Evolutionary conservation across 2,113 vertebrate genomes (phyloP).

Genomic region (Platycercus adscitus): DNA sequence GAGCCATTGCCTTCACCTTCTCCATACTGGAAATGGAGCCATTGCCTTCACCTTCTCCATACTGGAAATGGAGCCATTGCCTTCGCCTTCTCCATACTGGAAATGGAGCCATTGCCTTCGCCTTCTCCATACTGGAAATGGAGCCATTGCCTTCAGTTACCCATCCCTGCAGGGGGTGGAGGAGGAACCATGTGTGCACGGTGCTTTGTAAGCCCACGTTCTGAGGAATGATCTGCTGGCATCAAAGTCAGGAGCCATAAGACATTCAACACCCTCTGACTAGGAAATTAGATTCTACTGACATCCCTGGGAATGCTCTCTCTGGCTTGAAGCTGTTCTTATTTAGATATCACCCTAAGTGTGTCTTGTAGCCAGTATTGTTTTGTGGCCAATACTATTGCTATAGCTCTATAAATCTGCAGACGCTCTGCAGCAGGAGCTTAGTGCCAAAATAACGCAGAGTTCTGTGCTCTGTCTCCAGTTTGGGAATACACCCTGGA

Average conservation of each 20-base stretch:
- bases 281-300: slow-evolving; percentile 13
- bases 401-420: slow-evolving; percentile 61
- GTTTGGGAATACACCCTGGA: neutral
- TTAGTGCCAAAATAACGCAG: slow-evolving; percentile 21
- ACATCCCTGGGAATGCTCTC: slow-evolving; percentile 15
- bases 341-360: neutral
- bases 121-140: neutral
- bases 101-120: neutral
- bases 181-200: neutral
- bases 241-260: neutral
- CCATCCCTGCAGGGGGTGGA: neutral
- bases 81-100: neutral
- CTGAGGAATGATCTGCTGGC: neutral
- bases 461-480: neutral
- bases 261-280: slow-evolving; percentile 20
- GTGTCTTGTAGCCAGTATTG: slow-evolving; percentile 43
- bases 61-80: neutral
- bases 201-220: neutral
- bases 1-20: neutral
- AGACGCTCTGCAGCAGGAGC: slow-evolving; percentile 2
- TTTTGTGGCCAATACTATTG: slow-evolving; percentile 39
- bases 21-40: neutral
- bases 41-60: neutral
- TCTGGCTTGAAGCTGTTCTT: slow-evolving; percentile 45
- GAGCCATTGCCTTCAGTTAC: neutral